phyloP scores from a whole-genome alignment of 2,888 invertebrate genomes.

The Synergus laeviventris region DNA sequence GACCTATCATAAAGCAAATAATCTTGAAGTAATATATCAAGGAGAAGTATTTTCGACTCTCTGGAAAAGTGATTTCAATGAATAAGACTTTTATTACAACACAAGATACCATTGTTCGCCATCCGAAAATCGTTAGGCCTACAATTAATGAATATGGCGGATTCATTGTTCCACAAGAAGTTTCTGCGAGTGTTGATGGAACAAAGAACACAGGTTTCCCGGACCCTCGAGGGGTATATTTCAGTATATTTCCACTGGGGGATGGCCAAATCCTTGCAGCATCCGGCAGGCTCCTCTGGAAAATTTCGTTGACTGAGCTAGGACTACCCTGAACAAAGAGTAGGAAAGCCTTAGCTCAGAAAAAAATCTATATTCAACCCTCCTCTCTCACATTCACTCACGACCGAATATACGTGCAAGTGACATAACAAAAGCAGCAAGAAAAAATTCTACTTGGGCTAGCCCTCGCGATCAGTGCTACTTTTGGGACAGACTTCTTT shows the following conservation, averaged over 20 bases:
- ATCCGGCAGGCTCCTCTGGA: slow-evolving; percentile 11
- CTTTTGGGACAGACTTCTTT: not conserved
- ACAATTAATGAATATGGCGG: slow-evolving; percentile 7
- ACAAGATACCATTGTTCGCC: not conserved
- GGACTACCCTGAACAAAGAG: slow-evolving; percentile 22
- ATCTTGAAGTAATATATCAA: not conserved
- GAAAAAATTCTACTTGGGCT: not conserved
- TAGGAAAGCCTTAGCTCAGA: slow-evolving; percentile 8
- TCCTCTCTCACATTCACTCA: slow-evolving; percentile 6
- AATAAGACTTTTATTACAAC: not conserved
- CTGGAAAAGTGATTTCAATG: not conserved
- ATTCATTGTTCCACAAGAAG: slow-evolving; percentile 7
- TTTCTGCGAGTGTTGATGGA: slow-evolving; percentile 3
- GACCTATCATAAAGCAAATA: too few species aligned
- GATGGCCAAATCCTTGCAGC: not conserved
- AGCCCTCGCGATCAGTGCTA: not conserved
- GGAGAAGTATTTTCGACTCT: not conserved
- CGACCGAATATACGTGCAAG: slow-evolving; percentile 6
- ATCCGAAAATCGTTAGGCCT: slow-evolving; percentile 6
- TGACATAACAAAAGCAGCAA: slow-evolving; percentile 12
- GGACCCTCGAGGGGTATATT: slow-evolving; percentile 10
- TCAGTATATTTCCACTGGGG: slow-evolving; percentile 23
- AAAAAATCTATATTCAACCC: slow-evolving; percentile 31
- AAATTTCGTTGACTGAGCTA: slow-evolving; percentile 14
- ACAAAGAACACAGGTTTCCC: slow-evolving; percentile 31